A percentile compares a stretch with the other conserved stretches of the same genome.
phyloP scores from a whole-genome alignment of 1,140 invertebrate genomes.

The Drosophila grimshawi region DNA sequence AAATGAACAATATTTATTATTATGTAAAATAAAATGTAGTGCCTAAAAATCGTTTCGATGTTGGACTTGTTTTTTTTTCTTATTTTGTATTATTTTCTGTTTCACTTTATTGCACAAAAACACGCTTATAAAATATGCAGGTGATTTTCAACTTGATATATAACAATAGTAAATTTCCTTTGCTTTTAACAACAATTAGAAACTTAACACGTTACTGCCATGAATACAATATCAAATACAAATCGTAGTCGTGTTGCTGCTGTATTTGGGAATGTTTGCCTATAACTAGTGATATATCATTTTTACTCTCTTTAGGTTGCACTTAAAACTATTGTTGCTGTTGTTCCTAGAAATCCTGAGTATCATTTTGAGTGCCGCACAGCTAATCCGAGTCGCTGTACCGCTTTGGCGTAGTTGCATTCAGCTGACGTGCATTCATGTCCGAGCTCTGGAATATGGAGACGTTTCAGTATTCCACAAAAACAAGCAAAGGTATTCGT shows the following conservation, averaged over 20 bases:
- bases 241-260: conserved; percentile 44
- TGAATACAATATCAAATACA: conserved; percentile 69
- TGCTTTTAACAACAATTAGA: conserved; percentile 53
- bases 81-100: neutral
- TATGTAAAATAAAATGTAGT: conserved; percentile 76
- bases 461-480: neutral
- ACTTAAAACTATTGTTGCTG: conserved; percentile 62
- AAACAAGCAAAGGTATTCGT: neutral
- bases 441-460: conserved; percentile 76
- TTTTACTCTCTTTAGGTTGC: conserved; percentile 11
- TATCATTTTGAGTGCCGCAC: conserved; percentile 28
- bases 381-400: conserved; percentile 62
- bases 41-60: conserved; percentile 46
- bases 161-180: conserved; percentile 20
- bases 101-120: conserved; percentile 42
- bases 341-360: conserved; percentile 55
- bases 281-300: conserved; percentile 67
- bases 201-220: conserved; percentile 73
- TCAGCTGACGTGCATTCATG: conserved; percentile 82
- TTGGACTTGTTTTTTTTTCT: neutral
- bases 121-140: conserved; percentile 51
- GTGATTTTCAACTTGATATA: conserved; percentile 23
- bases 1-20: conserved; percentile 80
- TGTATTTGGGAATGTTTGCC: conserved; percentile 70
- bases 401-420: conserved; percentile 72